Conservation (phyloP, 1,140 invertebrate species). For the Aethina tumida region DNA sequence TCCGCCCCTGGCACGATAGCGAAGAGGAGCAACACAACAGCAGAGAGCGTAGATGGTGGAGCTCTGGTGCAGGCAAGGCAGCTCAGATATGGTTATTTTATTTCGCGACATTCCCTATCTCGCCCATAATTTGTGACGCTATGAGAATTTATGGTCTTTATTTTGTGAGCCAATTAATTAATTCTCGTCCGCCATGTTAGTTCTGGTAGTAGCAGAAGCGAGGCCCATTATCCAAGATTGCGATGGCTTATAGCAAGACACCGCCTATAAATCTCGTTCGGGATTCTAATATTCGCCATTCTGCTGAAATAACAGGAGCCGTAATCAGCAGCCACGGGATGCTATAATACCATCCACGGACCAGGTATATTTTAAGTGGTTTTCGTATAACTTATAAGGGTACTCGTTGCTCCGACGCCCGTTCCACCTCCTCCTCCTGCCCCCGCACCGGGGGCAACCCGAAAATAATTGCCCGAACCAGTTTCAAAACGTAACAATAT, state of each 20-base stretch:
- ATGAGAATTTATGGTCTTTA: slow-evolving; percentile 38
- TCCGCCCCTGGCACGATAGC: too few relatives aligned
- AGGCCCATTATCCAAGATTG: slow-evolving; percentile 35
- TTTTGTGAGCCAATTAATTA: slow-evolving; percentile 39
- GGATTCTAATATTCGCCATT: slow-evolving; percentile 30
- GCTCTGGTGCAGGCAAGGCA: too few relatives aligned
- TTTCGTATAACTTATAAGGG: background rate
- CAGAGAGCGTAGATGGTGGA: too few relatives aligned
- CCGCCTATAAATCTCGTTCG: slow-evolving; percentile 32
- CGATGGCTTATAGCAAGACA: slow-evolving; percentile 33
- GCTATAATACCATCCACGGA: slow-evolving; percentile 1
- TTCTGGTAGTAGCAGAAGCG: slow-evolving; percentile 16
- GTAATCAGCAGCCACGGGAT: background rate
- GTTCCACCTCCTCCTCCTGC: too few relatives aligned
- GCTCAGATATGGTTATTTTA: slow-evolving; percentile 36
- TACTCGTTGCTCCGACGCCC: too few relatives aligned
- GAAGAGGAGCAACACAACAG: too few relatives aligned
- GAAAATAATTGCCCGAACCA: slow-evolving; percentile 9
- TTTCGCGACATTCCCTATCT: slow-evolving; percentile 36
- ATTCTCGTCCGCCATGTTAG: slow-evolving; percentile 33
- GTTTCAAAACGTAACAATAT: too few relatives aligned
- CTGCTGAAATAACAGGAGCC: background rate
- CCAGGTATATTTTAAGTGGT: slow-evolving; percentile 2
- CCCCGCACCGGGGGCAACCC: too few relatives aligned
- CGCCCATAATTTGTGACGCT: slow-evolving; percentile 37